phyloP scores from a whole-genome alignment of 2,113 vertebrate genomes.

The Pedetes capensis region DNA sequence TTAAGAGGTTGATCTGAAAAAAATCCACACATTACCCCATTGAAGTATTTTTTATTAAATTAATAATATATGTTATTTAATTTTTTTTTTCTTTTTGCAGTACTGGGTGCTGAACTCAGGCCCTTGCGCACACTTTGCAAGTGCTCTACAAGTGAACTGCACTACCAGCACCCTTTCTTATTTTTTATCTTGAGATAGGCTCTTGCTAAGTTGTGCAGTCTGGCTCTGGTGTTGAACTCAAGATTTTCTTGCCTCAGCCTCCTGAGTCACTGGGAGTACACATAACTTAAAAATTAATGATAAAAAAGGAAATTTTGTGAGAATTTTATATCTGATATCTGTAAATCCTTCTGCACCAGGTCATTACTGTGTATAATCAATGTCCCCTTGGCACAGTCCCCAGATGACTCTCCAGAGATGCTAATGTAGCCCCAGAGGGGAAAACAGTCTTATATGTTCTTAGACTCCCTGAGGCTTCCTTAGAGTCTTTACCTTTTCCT shows the following conservation, averaged over 20 bases:
- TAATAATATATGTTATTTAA: background rate
- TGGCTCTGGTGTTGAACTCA: too few relatives aligned
- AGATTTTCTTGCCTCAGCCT: too few relatives aligned
- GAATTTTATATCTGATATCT: background rate
- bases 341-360: background rate
- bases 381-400: background rate
- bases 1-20: too few relatives aligned
- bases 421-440: background rate
- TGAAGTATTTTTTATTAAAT: background rate
- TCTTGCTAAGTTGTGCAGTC: too few relatives aligned
- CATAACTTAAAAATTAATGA: background rate
- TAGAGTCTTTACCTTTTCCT: background rate
- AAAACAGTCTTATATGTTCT: background rate
- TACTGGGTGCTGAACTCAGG: too few relatives aligned
- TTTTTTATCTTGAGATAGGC: too few relatives aligned
- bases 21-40: background rate
- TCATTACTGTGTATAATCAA: conserved; percentile 29
- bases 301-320: background rate
- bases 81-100: too few relatives aligned
- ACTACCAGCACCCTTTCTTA: too few relatives aligned
- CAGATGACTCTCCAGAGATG: conserved; percentile 27
- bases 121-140: too few relatives aligned
- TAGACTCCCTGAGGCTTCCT: background rate
- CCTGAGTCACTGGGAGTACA: too few relatives aligned
- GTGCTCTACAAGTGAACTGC: too few relatives aligned